Percentiles rank a stretch among this genome's conserved stretches.
Evolutionary conservation across 2,113 vertebrate genomes (phyloP).

Genomic region (Glaucomys volans): DNA sequence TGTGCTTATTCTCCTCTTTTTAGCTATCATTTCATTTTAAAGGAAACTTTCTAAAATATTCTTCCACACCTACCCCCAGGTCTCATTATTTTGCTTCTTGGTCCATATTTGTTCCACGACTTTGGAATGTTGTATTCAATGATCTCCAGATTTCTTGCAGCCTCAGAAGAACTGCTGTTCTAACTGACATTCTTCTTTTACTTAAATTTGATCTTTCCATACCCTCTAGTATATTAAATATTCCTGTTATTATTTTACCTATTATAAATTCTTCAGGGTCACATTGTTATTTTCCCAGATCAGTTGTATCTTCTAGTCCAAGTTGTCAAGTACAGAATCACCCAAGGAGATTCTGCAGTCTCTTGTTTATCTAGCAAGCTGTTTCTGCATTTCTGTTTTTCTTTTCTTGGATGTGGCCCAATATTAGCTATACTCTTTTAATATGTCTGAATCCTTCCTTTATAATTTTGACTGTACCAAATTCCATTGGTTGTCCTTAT

Average conservation of each 20-base stretch:
- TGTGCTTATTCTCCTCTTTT: background rate
- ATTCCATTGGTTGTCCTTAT: background rate
- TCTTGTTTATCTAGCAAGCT: background rate
- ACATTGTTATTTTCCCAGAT: background rate
- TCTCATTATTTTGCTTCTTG: slow-evolving; percentile 4
- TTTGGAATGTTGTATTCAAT: background rate
- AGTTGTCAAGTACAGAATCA: background rate
- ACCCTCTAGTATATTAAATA: background rate
- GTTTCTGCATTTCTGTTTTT: background rate
- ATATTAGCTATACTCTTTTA: background rate
- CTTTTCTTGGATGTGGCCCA: background rate
- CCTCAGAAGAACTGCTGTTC: background rate
- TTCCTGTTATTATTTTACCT: background rate
- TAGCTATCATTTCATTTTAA: background rate
- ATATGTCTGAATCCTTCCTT: background rate
- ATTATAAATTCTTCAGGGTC: background rate
- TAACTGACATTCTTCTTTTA: background rate
- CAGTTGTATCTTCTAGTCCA: background rate
- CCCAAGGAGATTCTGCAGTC: background rate
- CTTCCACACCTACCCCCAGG: background rate
- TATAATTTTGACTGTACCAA: background rate
- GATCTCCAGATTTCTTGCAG: background rate
- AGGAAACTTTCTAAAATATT: background rate
- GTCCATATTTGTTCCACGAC: background rate
- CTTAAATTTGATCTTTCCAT: background rate